A percentile compares a stretch with the other conserved stretches of the same genome.
Evolutionary conservation across 2,888 invertebrate genomes (phyloP).

Genomic region (Eustalomyia histrio): DNA sequence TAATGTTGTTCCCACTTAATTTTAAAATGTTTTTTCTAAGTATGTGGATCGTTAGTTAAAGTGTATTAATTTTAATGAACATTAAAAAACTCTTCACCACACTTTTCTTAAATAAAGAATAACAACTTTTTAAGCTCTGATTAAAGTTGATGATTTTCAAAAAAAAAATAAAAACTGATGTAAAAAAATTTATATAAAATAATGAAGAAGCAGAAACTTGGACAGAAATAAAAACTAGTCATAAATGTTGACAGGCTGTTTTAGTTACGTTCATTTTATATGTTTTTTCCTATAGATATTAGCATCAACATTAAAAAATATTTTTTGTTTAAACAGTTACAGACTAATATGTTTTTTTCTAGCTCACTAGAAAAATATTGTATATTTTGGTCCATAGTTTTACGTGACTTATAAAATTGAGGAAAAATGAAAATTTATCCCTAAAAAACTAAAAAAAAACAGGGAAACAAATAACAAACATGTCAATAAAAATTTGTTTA

Average conservation of each 20-base stretch:
- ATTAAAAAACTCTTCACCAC: too few species aligned
- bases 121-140: background rate
- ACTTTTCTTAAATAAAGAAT: too few species aligned
- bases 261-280: slow-evolving; percentile 13
- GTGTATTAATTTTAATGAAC: too few species aligned
- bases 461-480: slow-evolving; percentile 46
- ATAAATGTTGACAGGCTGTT: slow-evolving; percentile 48
- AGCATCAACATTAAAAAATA: slow-evolving; percentile 40
- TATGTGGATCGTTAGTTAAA: too few species aligned
- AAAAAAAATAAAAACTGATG: background rate
- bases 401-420: slow-evolving; percentile 44
- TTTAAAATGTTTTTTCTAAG: too few species aligned
- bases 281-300: slow-evolving; percentile 30
- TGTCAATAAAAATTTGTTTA: slow-evolving; percentile 55
- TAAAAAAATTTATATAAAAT: background rate
- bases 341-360: slow-evolving; percentile 6
- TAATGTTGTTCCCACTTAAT: too few species aligned
- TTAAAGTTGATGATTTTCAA: slow-evolving; percentile 36
- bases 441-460: slow-evolving; percentile 14
- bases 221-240: slow-evolving; percentile 28
- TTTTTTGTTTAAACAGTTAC: slow-evolving; percentile 15
- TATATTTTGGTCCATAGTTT: slow-evolving; percentile 8
- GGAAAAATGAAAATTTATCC: background rate
- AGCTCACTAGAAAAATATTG: background rate
- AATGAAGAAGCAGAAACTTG: background rate